These are phyloP conservation scores for Cybosia mesomella DNA, from an alignment of 2,888 invertebrate species.

Conservation along the genomic window DNA sequence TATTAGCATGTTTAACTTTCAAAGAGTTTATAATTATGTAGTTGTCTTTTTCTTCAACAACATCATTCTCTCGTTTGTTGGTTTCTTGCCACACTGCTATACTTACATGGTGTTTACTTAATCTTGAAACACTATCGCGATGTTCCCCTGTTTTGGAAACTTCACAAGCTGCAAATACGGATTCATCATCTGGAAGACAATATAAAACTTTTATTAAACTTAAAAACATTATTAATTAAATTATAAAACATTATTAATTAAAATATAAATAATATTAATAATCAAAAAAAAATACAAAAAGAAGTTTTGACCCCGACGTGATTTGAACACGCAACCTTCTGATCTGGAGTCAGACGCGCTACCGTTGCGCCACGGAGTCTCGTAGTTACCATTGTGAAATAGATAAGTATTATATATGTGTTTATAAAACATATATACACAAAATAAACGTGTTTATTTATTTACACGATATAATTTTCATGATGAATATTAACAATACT, in stretches of 20 bases:
- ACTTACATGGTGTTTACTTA: constrained; percentile 71
- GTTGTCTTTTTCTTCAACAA: not conserved
- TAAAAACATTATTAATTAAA: constrained; percentile 25
- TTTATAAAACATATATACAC: not conserved
- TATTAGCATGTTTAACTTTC: not conserved
- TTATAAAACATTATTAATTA: not conserved
- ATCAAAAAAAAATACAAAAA: constrained; percentile 28
- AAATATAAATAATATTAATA: not conserved
- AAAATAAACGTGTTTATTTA: no score
- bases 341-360: constrained; percentile 99
- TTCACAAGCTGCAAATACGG: constrained; percentile 77
- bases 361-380: constrained; percentile 98
- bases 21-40: not conserved
- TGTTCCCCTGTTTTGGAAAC: constrained; percentile 59
- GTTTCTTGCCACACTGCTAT: not conserved
- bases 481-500: not conserved
- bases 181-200: constrained; percentile 72
- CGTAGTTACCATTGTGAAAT: fast-evolving
- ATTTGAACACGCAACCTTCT: constrained; percentile 99
- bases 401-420: not conserved
- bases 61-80: no score
- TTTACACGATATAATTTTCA: not conserved
- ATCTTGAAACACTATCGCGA: constrained; percentile 67
- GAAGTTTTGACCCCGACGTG: constrained; percentile 94
- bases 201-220: not conserved